These are phyloP conservation scores for Apteryx mantelli DNA, from an alignment of 2,113 vertebrate genomes.

Conservation along the genomic window DNA sequence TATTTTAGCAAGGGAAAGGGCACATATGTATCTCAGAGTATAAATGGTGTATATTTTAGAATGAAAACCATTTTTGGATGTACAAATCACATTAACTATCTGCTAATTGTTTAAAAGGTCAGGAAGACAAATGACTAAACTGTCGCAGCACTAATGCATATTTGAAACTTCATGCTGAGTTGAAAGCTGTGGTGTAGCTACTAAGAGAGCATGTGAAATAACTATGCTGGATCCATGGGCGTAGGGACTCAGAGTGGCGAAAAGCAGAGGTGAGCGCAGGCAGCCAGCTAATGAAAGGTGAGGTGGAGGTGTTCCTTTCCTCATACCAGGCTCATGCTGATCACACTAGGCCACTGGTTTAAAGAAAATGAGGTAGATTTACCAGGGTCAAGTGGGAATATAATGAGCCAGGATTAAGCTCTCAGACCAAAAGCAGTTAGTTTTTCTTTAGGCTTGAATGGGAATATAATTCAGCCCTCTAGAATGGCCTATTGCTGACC, in stretches of 20 bases:
- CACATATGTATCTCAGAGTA: background rate
- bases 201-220: background rate
- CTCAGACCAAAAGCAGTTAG: background rate
- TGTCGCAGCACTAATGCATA: background rate
- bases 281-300: background rate
- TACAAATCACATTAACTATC: background rate
- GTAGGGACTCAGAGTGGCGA: background rate
- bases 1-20: background rate
- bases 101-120: background rate
- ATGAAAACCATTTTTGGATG: background rate
- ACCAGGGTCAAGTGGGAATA: background rate
- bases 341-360: background rate
- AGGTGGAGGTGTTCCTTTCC: background rate
- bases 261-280: background rate
- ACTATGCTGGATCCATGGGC: background rate
- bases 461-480: background rate
- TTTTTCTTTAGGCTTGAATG: background rate
- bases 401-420: background rate
- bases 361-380: background rate
- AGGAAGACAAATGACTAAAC: background rate
- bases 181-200: background rate
- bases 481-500: background rate
- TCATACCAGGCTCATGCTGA: accelerated
- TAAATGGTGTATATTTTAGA: background rate
- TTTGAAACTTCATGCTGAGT: accelerated